Evolutionary conservation across 2,888 invertebrate genomes (phyloP).

Genomic region (Phaedon cochleariae): DNA sequence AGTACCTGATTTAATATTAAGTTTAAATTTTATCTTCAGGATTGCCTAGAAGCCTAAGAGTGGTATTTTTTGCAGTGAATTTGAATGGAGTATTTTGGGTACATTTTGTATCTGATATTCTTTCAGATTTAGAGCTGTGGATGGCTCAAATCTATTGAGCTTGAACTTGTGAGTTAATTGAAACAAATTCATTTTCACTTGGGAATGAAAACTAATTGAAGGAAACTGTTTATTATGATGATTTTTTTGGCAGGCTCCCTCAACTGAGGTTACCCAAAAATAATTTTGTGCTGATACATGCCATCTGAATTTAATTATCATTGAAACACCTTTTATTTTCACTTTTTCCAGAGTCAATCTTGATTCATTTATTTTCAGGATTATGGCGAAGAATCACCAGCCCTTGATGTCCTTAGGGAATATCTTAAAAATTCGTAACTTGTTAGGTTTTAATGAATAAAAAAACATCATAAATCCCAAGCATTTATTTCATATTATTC

Average conservation of each 20-base stretch:
- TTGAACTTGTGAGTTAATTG: too few relatives aligned
- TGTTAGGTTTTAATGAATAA: constrained; percentile 59
- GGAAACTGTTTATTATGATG: constrained; percentile 26
- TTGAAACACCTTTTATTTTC: background rate
- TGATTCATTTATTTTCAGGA: constrained; percentile 72
- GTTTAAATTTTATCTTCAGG: too few relatives aligned
- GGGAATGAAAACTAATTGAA: too few relatives aligned
- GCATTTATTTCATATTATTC: constrained; percentile 11
- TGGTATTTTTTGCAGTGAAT: too few relatives aligned
- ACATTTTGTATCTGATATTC: too few relatives aligned
- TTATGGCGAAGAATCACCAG: constrained; percentile 97
- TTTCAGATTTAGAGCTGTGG: too few relatives aligned
- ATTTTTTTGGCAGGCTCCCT: constrained; percentile 60
- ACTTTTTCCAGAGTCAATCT: constrained; percentile 5
- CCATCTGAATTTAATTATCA: constrained; percentile 41
- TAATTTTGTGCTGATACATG: constrained; percentile 50
- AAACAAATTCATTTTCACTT: too few relatives aligned
- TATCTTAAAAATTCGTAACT: constrained; percentile 85
- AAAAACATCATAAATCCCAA: constrained; percentile 38
- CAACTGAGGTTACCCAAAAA: constrained; percentile 62
- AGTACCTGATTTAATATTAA: too few relatives aligned
- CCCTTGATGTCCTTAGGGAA: constrained; percentile 93
- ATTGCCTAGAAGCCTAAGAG: too few relatives aligned
- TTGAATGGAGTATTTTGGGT: too few relatives aligned
- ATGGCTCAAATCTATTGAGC: too few relatives aligned